Conservation (phyloP, 2,888 invertebrate genomes). For the Monoplex corrugatus region DNA sequence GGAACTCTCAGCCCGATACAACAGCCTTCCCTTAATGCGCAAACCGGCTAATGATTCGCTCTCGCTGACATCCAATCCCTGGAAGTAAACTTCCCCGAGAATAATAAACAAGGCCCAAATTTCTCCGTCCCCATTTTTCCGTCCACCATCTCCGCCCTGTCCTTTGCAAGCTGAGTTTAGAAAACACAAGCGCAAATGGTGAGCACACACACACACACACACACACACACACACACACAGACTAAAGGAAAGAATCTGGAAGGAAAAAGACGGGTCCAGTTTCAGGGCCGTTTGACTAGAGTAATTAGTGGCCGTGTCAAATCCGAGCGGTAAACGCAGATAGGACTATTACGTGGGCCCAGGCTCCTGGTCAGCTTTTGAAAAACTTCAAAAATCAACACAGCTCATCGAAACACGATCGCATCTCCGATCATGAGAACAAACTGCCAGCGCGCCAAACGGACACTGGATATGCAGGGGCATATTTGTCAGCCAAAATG, state of each 20-base stretch:
- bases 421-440: constrained; percentile 14
- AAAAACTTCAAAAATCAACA: constrained; percentile 38
- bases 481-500: constrained; percentile 20
- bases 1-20: background rate
- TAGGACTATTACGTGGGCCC: background rate
- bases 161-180: background rate
- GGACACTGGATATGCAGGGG: constrained; percentile 7
- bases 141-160: background rate
- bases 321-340: constrained; percentile 28
- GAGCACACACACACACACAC: background rate
- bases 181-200: no score
- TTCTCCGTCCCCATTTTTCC: background rate
- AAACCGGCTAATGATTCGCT: constrained; percentile 16
- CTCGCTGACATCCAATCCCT: background rate
- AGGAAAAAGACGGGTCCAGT: background rate
- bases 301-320: constrained; percentile 41
- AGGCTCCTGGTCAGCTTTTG: background rate
- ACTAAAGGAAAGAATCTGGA: background rate
- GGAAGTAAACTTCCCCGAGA: background rate
- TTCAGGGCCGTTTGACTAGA: constrained; percentile 19
- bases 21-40: constrained; percentile 2
- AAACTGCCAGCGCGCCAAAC: background rate
- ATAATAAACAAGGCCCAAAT: constrained; percentile 7
- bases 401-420: constrained; percentile 47
- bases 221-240: background rate